Base-by-base conservation (phyloP, 2,113 vertebrate species). In the Uropsilus gracilis region DNA sequence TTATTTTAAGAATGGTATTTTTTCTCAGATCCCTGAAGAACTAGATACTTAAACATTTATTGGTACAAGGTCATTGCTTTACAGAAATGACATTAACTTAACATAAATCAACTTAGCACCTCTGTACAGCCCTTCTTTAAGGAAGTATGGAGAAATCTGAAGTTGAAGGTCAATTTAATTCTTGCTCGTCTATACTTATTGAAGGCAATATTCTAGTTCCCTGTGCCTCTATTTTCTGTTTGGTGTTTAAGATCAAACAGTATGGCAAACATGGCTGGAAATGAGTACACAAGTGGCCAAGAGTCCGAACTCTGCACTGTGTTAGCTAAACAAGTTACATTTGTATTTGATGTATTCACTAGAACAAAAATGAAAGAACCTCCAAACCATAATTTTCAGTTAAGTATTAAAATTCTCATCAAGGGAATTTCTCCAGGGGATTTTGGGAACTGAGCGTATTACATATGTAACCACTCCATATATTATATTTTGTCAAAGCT, bases 41-140 rank as follows among this genome's bases (percentile, higher is more conserved):
- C 66, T 76, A 84, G 84, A 63, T 72, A 59, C 59, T 97, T 96
- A 96, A 96, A 86, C 63, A 69, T 95, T 82, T 92, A 94, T 76
- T 93, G 88, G 81, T 82, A 93, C 85, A 96, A 94, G 94, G 95
- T 89, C 96, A 96, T n/a, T 90, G 85, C 82, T 86, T 69, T 83
- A 61, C 73, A 68, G 50, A 94, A 91, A 95, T 76, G 92, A 34
- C 72, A 97, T 91, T 90, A 76, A 86, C 68, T 90, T 95, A 90
- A 94, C 91, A 94, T 94, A 96, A 96, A 97, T 90, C 94, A 96
- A 75, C 76, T 94, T 90, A 93, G 87, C 55, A 85, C 86, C 63
- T 94, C 86, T 63, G 63, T 87, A 72, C 77, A 72, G 55, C 66
- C 89, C 30, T 84, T 73, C 61, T 91, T 72, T 55, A 81, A 59